phyloP scores from a whole-genome alignment of 2,888 invertebrate species.

The Calameuta filiformis region DNA sequence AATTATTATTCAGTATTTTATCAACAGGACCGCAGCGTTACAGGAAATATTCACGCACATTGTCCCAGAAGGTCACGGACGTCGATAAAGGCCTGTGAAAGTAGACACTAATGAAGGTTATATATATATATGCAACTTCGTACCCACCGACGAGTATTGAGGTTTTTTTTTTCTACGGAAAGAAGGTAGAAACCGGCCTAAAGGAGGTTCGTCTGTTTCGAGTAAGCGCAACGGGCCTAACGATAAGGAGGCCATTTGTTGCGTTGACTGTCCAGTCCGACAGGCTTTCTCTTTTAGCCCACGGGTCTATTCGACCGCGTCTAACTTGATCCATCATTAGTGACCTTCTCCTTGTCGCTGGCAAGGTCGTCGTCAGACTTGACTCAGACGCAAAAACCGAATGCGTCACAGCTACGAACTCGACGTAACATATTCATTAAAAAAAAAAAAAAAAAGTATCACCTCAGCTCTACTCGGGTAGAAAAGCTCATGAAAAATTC shows the following conservation, averaged over 20 bases:
- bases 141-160: not conserved
- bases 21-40: not conserved
- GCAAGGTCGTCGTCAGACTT: constrained; percentile 10
- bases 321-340: not conserved
- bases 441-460: not conserved
- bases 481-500: too few species aligned
- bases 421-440: not conserved
- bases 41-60: not conserved
- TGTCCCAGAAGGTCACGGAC: not conserved
- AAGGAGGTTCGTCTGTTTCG: constrained; percentile 7
- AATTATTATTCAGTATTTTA: not conserved
- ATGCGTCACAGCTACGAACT: not conserved
- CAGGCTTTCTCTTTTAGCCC: constrained; percentile 15
- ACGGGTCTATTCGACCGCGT: not conserved
- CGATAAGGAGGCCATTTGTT: constrained; percentile 14
- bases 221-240: constrained; percentile 16
- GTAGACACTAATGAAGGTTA: not conserved
- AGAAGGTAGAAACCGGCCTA: not conserved
- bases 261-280: constrained; percentile 13
- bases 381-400: not conserved
- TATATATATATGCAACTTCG: not conserved
- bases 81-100: not conserved
- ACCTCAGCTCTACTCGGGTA: not conserved
- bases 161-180: not conserved
- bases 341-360: constrained; percentile 13